Conservation (phyloP, 2,113 vertebrate genomes). For the Centropristis striata region DNA sequence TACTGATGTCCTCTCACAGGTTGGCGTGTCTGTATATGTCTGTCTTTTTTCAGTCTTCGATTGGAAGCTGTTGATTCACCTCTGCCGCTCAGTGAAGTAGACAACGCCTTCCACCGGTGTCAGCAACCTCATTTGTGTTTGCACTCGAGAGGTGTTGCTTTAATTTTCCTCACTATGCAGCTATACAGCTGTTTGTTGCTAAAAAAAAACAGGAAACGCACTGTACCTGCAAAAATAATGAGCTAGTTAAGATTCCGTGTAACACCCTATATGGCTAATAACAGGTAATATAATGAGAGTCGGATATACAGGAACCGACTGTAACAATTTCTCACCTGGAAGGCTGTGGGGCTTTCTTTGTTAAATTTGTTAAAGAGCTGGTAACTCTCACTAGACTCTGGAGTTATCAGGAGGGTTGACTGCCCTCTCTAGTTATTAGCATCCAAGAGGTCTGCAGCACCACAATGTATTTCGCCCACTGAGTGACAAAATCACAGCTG, state of each 20-base stretch:
- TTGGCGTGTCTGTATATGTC: slow-evolving; percentile 71
- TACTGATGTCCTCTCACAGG: slow-evolving; percentile 89
- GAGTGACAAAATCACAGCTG: slow-evolving; percentile 84
- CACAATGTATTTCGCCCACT: slow-evolving; percentile 64
- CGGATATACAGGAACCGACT: background rate
- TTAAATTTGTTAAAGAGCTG: slow-evolving; percentile 48
- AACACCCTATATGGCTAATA: background rate
- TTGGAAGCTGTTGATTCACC: slow-evolving; percentile 83
- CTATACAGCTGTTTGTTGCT: slow-evolving; percentile 23
- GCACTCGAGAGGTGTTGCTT: slow-evolving; percentile 53
- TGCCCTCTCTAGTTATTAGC: slow-evolving; percentile 61
- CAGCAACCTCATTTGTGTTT: slow-evolving; percentile 56
- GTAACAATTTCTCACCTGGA: slow-evolving; percentile 10
- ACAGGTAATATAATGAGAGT: slow-evolving; percentile 34
- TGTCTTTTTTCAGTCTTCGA: slow-evolving; percentile 69
- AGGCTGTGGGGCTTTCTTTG: slow-evolving; percentile 4
- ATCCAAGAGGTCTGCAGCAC: slow-evolving; percentile 55
- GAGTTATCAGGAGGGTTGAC: slow-evolving; percentile 48
- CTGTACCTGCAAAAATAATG: slow-evolving; percentile 41
- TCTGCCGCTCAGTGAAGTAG: slow-evolving; percentile 70
- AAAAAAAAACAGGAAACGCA: slow-evolving; percentile 37
- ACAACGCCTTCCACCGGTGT: slow-evolving; percentile 55
- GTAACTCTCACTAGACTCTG: slow-evolving; percentile 37
- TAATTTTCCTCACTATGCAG: slow-evolving; percentile 34
- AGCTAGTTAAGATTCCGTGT: slow-evolving; percentile 36